Conservation (phyloP, 2,888 invertebrate genomes). For the Euclidia mi region DNA sequence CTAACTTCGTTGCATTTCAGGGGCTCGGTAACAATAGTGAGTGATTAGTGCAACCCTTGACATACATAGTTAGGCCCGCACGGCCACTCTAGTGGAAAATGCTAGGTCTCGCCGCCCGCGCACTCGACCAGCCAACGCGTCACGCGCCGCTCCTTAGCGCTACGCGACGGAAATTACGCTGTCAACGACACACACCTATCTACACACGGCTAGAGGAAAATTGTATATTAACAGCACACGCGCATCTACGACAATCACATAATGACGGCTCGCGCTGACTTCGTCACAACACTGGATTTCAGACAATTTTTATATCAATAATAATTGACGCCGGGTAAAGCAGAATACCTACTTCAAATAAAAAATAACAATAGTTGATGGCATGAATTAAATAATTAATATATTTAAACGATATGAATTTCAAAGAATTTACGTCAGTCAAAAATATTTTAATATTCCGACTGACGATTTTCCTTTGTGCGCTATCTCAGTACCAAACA, state of each 20-base stretch:
- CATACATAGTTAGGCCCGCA: slow-evolving; percentile 81
- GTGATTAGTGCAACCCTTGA: slow-evolving; percentile 87
- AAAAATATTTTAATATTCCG: too few species aligned
- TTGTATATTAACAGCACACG: not conserved
- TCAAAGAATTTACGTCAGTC: too few species aligned
- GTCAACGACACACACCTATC: slow-evolving; percentile 40
- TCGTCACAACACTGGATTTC: not conserved
- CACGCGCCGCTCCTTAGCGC: slow-evolving; percentile 57
- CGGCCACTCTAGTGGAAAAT: slow-evolving; percentile 86
- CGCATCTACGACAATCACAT: slow-evolving; percentile 1
- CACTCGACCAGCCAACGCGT: slow-evolving; percentile 46
- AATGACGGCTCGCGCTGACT: not conserved
- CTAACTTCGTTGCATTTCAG: slow-evolving; percentile 73
- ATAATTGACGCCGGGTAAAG: too few species aligned
- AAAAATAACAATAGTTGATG: too few species aligned
- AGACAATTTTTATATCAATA: too few species aligned
- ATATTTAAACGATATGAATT: too few species aligned
- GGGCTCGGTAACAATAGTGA: slow-evolving; percentile 81
- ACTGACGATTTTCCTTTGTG: slow-evolving; percentile 8
- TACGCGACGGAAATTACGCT: slow-evolving; percentile 61
- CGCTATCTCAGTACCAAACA: slow-evolving; percentile 19
- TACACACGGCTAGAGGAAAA: slow-evolving; percentile 30
- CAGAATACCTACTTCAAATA: too few species aligned
- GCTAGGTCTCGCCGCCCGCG: slow-evolving; percentile 80
- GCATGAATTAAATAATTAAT: too few species aligned